These are phyloP conservation scores for Gymnothorax reevesii DNA, from an alignment of 2,797 vertebrate species.

Conservation along the genomic window DNA sequence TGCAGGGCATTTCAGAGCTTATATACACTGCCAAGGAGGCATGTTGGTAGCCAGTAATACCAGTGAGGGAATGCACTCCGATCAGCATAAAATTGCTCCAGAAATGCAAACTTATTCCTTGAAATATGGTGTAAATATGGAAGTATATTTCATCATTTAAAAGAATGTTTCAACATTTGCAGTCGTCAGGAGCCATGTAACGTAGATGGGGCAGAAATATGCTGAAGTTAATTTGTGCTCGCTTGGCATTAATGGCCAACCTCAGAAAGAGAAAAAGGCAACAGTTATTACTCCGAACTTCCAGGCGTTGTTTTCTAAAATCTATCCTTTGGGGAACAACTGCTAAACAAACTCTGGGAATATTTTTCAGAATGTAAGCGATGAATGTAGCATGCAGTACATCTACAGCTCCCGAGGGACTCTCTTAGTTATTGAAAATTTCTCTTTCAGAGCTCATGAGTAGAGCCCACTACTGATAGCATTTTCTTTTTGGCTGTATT, in stretches of 20 bases:
- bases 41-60: too few relatives aligned
- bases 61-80: too few relatives aligned
- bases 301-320: background rate
- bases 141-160: too few relatives aligned
- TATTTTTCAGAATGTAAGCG: background rate
- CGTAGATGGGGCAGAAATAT: background rate
- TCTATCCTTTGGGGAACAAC: background rate
- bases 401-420: background rate
- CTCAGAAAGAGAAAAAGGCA: background rate
- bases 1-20: too few relatives aligned
- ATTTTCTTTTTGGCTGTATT: background rate
- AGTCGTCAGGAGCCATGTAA: background rate
- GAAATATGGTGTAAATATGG: too few relatives aligned
- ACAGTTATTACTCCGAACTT: background rate
- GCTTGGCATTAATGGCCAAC: background rate
- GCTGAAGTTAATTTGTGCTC: background rate
- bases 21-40: too few relatives aligned
- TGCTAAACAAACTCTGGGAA: background rate
- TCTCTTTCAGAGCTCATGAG: background rate
- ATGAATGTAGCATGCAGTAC: background rate
- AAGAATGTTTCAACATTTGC: too few relatives aligned
- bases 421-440: background rate
- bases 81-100: too few relatives aligned
- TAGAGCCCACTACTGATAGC: background rate
- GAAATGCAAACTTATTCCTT: too few relatives aligned